These are phyloP conservation scores for Limosa lapponica DNA, from an alignment of 2,797 vertebrate genomes.

Conservation along the genomic window DNA sequence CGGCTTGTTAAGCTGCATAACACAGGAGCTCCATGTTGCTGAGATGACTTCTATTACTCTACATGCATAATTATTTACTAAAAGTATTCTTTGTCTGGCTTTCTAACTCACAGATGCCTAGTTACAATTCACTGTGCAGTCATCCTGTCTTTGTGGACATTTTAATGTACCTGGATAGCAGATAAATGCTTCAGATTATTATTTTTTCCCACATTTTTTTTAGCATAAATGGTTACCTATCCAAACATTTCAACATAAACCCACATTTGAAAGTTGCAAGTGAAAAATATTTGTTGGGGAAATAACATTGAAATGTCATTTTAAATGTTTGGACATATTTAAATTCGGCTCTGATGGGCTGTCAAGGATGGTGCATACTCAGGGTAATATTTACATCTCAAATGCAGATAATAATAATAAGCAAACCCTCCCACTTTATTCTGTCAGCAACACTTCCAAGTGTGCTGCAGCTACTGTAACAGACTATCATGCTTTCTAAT, in stretches of 20 bases:
- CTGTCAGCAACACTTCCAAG: slow-evolving; percentile 37
- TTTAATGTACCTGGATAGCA: neutral
- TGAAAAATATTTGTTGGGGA: neutral
- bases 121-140: neutral
- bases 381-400: slow-evolving; percentile 34
- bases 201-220: neutral
- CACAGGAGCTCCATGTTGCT: neutral
- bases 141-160: neutral
- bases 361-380: neutral
- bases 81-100: neutral
- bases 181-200: neutral
- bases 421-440: neutral
- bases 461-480: slow-evolving; percentile 27
- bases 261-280: neutral
- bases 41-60: neutral
- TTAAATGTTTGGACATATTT: neutral
- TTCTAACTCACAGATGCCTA: neutral
- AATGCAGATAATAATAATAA: neutral
- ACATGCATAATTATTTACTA: neutral
- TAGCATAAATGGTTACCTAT: neutral
- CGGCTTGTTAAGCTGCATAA: neutral
- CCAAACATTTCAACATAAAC: neutral
- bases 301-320: neutral
- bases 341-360: neutral
- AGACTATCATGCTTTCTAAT: slow-evolving; percentile 64